A percentile compares a stretch with the other conserved stretches of the same genome.
phyloP scores from a whole-genome alignment of 2,888 invertebrate genomes.

The Agrotis puta region DNA sequence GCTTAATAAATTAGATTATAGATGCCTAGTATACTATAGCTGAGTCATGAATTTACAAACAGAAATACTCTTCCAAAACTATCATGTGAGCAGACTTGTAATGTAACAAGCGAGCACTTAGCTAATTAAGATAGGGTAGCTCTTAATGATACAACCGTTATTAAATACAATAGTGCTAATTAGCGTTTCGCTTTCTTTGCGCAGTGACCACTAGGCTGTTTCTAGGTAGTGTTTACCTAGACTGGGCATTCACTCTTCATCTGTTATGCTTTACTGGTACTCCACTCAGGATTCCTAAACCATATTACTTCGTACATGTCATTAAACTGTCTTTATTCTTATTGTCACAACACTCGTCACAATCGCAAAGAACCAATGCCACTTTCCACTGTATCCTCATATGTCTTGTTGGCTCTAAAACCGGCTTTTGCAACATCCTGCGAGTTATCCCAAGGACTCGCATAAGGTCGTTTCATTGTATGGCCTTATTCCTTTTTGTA shows the following conservation, averaged over 20 bases:
- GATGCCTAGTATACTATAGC: too few species aligned
- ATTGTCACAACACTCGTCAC: too few species aligned
- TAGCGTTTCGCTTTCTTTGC: conserved; percentile 63
- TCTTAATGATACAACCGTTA: conserved; percentile 53
- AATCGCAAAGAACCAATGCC: not conserved
- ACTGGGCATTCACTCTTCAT: conserved; percentile 40
- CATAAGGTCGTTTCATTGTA: conserved; percentile 14
- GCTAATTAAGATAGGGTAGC: conserved; percentile 37
- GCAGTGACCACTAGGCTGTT: conserved; percentile 32
- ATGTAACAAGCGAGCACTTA: conserved; percentile 21
- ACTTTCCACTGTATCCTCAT: conserved; percentile 9
- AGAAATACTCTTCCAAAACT: conserved; percentile 9
- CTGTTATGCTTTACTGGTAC: conserved; percentile 24
- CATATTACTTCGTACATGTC: not conserved
- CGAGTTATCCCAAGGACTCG: conserved; percentile 25
- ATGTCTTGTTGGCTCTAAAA: conserved; percentile 14
- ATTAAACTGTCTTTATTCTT: too few species aligned
- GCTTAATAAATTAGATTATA: not conserved
- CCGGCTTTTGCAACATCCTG: conserved; percentile 22
- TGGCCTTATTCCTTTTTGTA: conserved; percentile 7
- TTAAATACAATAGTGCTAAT: conserved; percentile 54
- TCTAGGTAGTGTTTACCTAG: conserved; percentile 43
- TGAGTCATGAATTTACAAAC: conserved; percentile 6
- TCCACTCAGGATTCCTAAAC: not conserved
- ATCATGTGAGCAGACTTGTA: not conserved